These are phyloP conservation scores for Strix aluco DNA, from an alignment of 2,113 vertebrate genomes.

Conservation along the genomic window DNA sequence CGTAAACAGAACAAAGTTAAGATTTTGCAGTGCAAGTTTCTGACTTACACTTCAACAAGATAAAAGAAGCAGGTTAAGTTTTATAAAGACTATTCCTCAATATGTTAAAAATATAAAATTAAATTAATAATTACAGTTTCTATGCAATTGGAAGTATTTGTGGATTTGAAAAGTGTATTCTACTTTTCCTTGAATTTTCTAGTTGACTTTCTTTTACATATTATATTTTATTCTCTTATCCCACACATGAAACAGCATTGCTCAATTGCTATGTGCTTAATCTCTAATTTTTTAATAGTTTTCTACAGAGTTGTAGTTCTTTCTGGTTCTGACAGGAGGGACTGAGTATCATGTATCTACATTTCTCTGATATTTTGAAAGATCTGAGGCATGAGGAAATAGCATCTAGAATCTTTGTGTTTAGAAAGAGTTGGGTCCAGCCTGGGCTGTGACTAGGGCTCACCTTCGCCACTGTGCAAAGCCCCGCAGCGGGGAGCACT, in stretches of 20 bases:
- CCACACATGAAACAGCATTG: not conserved
- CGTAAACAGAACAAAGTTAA: not conserved
- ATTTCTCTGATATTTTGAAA: not conserved
- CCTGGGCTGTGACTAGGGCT: no score
- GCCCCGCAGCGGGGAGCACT: accelerated
- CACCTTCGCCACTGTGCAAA: not conserved
- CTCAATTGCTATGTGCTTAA: not conserved
- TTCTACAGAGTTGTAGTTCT: not conserved
- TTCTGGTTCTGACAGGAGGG: not conserved
- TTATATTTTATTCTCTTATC: not conserved
- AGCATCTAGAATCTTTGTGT: not conserved
- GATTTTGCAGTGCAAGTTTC: not conserved
- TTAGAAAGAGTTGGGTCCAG: not conserved
- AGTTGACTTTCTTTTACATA: not conserved
- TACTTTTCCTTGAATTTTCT: not conserved
- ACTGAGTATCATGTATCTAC: not conserved
- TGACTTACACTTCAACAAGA: not conserved
- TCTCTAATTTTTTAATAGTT: not conserved
- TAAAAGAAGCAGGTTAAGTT: not conserved
- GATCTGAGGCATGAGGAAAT: not conserved
- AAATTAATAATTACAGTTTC: not conserved
- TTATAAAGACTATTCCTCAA: not conserved
- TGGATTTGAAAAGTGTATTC: not conserved
- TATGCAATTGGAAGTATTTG: not conserved
- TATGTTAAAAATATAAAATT: not conserved